Evolutionary conservation across 2,888 invertebrate genomes (phyloP), one percentile per base, ranked within the genome.

Genomic region (Carabus problematicus): DNA sequence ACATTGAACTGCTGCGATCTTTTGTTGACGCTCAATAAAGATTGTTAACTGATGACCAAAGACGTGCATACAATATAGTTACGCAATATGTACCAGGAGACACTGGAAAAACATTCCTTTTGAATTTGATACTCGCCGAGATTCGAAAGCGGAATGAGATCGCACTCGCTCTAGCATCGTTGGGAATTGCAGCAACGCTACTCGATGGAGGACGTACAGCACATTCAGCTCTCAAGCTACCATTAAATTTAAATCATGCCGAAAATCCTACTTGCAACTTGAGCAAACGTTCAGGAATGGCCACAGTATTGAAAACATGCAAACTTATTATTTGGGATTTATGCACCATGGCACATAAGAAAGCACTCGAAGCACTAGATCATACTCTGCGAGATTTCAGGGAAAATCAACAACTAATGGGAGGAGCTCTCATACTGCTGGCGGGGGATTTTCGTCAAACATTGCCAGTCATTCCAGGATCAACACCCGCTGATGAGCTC

Each of bases 141-240:
- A 75, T 82, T 66, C 74, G 79, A 68, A 73, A 73, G 49, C 62
- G 76, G 70, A 74, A 76, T 71, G 68, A 73, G 12, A 72, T 73
- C 12, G 74, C 72, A 39, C 56, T 74, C 12, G 74, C 72, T n/a
- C 29, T 75, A 19, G 75, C 74, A 43, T 76, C 75, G 14, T 82
- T 82, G 6, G 82, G 82, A 8, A 83, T 84, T 71, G 82, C 82
- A 42, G 80, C 82, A 4, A 82, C 79, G n/a, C 75, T 83, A 41
- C 71, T 84, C 12, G 74, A 76, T 54, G 78, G 79, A 39, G 75
- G 76, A 8, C 66, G 77, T 71, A 82, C 80, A 47, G 79, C 79
- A 9, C 81, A 82, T 76, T 79, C 78, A 11, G 73, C 75, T 39
- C 74, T 82, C 1, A 80, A 81, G 68, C 71, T 81, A 68, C 79